These are phyloP conservation scores for Cloeon dipterum DNA, from an alignment of 2,888 invertebrate genomes.

Conservation along the genomic window DNA sequence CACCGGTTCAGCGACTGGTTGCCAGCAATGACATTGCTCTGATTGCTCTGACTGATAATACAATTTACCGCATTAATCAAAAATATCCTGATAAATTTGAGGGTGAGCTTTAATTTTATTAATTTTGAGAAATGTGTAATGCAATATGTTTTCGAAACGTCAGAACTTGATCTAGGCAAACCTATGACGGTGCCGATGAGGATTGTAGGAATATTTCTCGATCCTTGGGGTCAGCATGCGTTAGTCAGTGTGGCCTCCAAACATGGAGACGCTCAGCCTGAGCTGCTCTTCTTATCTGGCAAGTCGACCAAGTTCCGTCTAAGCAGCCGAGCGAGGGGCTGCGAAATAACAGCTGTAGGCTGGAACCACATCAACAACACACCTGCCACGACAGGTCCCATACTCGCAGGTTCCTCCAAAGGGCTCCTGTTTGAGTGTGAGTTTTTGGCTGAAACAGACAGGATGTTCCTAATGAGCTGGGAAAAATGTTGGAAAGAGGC, in stretches of 20 bases:
- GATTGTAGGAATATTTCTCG: slow-evolving; percentile 48
- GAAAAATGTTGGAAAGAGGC: slow-evolving; percentile 77
- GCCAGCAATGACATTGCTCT: slow-evolving; percentile 65
- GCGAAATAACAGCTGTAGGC: slow-evolving; percentile 74
- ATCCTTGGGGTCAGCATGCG: slow-evolving; percentile 69
- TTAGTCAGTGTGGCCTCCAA: slow-evolving; percentile 48
- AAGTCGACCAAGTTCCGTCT: slow-evolving; percentile 50
- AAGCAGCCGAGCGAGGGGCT: slow-evolving; percentile 32
- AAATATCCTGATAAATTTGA: slow-evolving; percentile 52
- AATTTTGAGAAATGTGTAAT: neutral
- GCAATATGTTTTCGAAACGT: too few species aligned
- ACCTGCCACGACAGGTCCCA: slow-evolving; percentile 50
- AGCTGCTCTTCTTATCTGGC: slow-evolving; percentile 57
- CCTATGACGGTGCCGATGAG: slow-evolving; percentile 31
- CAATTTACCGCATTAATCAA: slow-evolving; percentile 57
- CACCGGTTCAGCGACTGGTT: slow-evolving; percentile 53
- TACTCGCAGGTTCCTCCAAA: slow-evolving; percentile 71
- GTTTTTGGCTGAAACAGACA: slow-evolving; percentile 56
- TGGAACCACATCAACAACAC: slow-evolving; percentile 61
- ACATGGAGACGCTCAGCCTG: slow-evolving; percentile 28
- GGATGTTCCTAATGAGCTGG: slow-evolving; percentile 46
- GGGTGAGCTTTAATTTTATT: slow-evolving; percentile 28
- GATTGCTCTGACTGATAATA: slow-evolving; percentile 61
- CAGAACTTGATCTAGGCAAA: slow-evolving; percentile 51
- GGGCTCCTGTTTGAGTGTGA: slow-evolving; percentile 83